Conservation (phyloP, 2,113 vertebrate species). For the Eurystomus gularis region DNA sequence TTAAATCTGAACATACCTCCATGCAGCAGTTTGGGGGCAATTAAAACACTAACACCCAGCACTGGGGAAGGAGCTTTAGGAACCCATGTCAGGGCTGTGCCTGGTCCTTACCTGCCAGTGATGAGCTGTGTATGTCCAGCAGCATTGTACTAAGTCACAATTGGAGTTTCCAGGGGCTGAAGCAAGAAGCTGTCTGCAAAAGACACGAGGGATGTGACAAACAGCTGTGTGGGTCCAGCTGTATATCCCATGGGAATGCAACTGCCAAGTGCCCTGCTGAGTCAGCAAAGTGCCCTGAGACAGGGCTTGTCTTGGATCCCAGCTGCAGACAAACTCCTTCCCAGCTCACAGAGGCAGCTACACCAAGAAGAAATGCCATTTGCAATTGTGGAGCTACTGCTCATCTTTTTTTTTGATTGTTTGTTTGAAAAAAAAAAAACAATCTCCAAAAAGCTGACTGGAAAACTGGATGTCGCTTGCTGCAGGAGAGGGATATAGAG, state of each 20-base stretch:
- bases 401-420: not conserved
- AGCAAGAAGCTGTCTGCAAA: not conserved
- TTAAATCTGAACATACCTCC: not conserved
- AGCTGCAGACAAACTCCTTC: not conserved
- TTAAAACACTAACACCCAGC: not conserved
- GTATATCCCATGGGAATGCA: rapidly evolving
- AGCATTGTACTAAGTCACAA: not conserved
- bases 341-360: not conserved
- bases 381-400: not conserved
- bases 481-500: not conserved
- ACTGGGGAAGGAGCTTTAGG: not conserved
- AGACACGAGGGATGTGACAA: not conserved
- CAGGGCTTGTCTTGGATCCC: not conserved
- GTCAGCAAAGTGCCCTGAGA: not conserved
- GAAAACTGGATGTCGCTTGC: not conserved
- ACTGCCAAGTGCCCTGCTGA: no score
- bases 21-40: not conserved
- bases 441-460: not conserved
- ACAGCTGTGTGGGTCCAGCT: not conserved
- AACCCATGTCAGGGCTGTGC: not conserved
- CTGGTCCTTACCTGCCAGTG: not conserved
- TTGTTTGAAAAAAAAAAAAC: not conserved
- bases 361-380: not conserved
- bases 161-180: not conserved
- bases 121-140: rapidly evolving